These are phyloP conservation scores for Ditylenchus dipsaci DNA, from an alignment of 1,140 invertebrate species.

Conservation along the genomic window DNA sequence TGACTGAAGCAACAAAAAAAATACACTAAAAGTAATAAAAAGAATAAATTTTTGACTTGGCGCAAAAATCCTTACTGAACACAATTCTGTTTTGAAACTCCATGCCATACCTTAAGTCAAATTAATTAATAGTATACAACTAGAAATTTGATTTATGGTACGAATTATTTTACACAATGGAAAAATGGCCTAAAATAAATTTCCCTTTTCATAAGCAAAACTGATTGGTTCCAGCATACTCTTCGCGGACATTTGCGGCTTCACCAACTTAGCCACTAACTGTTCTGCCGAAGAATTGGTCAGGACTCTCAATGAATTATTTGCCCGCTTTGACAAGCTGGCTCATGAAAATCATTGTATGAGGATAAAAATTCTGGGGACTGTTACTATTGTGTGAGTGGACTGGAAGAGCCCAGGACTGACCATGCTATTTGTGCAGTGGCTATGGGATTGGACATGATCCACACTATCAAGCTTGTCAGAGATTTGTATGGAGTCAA, in stretches of 20 bases:
- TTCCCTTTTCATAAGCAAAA: too few relatives aligned
- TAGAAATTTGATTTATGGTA: too few relatives aligned
- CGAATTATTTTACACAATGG: too few relatives aligned
- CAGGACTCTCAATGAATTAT: slow-evolving; percentile 78
- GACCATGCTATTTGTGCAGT: slow-evolving; percentile 81
- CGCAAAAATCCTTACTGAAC: too few relatives aligned
- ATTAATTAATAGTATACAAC: too few relatives aligned
- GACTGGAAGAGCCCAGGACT: slow-evolving; percentile 69
- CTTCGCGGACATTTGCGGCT: slow-evolving; percentile 91
- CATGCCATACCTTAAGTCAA: too few relatives aligned
- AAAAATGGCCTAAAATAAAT: too few relatives aligned
- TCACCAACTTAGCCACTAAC: slow-evolving; percentile 84
- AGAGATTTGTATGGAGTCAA: slow-evolving; percentile 64
- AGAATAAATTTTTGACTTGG: too few relatives aligned
- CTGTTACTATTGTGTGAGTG: slow-evolving; percentile 86
- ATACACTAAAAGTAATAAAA: too few relatives aligned
- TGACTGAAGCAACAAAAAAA: too few relatives aligned
- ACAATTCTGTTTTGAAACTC: too few relatives aligned
- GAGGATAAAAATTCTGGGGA: slow-evolving; percentile 86
- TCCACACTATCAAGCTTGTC: slow-evolving; percentile 75
- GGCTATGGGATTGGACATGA: slow-evolving; percentile 80
- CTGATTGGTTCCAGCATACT: slow-evolving; percentile 70
- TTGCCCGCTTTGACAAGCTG: slow-evolving; percentile 85
- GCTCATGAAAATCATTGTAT: slow-evolving; percentile 75
- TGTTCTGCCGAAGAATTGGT: slow-evolving; percentile 93